A percentile compares a stretch with the other conserved stretches of the same genome.
These are phyloP conservation scores for Cinara cedri DNA, from an alignment of 2,888 invertebrate genomes.

Conservation along the genomic window DNA sequence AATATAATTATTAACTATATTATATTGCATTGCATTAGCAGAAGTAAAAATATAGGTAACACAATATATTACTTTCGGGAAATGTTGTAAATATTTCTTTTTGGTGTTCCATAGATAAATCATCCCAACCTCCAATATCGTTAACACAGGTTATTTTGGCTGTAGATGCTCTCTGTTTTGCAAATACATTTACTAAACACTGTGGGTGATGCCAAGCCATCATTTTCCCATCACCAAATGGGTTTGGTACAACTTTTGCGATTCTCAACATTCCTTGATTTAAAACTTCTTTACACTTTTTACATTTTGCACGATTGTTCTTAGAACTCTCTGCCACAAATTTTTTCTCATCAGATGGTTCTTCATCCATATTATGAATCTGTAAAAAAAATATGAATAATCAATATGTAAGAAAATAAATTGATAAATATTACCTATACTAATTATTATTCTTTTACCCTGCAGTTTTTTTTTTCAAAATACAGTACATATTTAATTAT, in stretches of 20 bases:
- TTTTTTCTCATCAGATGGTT: constrained; percentile 65
- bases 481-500: no score
- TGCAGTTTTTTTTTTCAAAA: no score
- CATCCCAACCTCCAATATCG: constrained; percentile 80
- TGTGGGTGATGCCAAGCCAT: constrained; percentile 83
- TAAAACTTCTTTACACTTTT: constrained; percentile 83
- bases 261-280: constrained; percentile 75
- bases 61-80: constrained; percentile 59
- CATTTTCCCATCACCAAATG: constrained; percentile 79
- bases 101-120: constrained; percentile 72
- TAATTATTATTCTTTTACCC: no score
- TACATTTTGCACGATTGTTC: constrained; percentile 80
- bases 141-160: constrained; percentile 78
- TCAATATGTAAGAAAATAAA: no score
- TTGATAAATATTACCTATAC: no score
- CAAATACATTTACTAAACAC: constrained; percentile 80
- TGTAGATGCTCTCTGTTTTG: constrained; percentile 79
- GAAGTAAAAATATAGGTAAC: not conserved
- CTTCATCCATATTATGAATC: constrained; percentile 60
- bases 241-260: constrained; percentile 79
- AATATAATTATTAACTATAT: not conserved
- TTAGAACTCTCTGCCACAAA: constrained; percentile 82
- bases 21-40: not conserved
- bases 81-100: constrained; percentile 66
- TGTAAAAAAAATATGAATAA: not conserved